phyloP scores from a whole-genome alignment of 2,113 vertebrate genomes.

The Nanorana parkeri region DNA sequence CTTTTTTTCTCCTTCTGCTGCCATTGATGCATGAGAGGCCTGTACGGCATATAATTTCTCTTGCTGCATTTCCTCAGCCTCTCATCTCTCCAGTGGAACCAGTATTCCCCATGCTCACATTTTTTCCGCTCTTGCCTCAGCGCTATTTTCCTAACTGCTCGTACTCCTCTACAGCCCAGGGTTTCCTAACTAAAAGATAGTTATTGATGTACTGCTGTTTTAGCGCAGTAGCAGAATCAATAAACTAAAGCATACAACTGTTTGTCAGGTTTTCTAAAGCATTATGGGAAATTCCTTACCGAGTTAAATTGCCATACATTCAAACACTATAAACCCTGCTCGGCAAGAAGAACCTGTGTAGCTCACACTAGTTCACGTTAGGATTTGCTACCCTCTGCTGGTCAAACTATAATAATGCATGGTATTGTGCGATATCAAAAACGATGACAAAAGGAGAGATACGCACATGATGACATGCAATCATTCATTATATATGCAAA shows the following conservation, averaged over 20 bases:
- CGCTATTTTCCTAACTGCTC: conserved; percentile 76
- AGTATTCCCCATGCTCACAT: conserved; percentile 78
- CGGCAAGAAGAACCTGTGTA: conserved; percentile 65
- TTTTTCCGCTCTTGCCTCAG: conserved; percentile 78
- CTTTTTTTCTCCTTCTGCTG: neutral
- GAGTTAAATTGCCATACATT: conserved; percentile 68
- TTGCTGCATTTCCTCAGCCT: conserved; percentile 73
- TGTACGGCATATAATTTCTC: conserved; percentile 57
- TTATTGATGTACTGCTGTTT: conserved; percentile 84
- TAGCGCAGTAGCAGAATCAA: conserved; percentile 81
- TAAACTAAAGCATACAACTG: conserved; percentile 82
- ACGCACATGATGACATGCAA: no score
- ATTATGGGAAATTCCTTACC: conserved; percentile 78
- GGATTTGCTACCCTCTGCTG: conserved; percentile 81
- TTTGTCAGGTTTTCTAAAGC: conserved; percentile 77
- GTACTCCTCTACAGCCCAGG: conserved; percentile 70
- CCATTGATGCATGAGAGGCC: conserved; percentile 18
- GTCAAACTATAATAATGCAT: conserved; percentile 70
- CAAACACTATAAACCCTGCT: conserved; percentile 64
- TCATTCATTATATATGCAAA: no score
- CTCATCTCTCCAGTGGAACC: conserved; percentile 70
- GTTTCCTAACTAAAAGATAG: conserved; percentile 84
- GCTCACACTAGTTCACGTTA: conserved; percentile 62
- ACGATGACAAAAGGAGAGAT: no score
- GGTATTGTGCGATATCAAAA: neutral